Evolutionary conservation across 2,113 vertebrate genomes (phyloP).

Genomic region (Alligator sinensis): DNA sequence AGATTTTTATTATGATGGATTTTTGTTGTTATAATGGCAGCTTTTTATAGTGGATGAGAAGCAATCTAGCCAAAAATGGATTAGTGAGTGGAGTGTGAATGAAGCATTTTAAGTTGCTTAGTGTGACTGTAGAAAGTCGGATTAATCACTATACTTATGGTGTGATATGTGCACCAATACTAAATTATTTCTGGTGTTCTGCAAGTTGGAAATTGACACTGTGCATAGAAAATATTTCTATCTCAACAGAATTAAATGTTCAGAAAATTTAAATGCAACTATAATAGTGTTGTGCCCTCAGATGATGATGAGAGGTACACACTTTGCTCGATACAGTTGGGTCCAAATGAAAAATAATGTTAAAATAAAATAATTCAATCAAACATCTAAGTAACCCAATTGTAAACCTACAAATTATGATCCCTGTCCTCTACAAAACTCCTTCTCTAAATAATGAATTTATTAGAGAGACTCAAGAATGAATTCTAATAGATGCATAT

Average conservation of each 20-base stretch:
- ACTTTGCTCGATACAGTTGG: rapidly evolving
- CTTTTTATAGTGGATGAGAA: background rate
- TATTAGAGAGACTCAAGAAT: background rate
- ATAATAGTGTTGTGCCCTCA: background rate
- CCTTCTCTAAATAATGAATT: background rate
- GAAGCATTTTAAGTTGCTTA: background rate
- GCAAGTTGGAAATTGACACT: background rate
- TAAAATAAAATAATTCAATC: background rate
- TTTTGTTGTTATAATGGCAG: background rate
- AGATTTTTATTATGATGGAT: background rate
- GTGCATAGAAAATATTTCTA: background rate
- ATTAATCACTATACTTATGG: background rate
- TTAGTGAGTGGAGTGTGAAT: background rate
- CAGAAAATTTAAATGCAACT: background rate
- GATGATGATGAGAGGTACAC: no score
- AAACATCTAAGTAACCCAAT: background rate
- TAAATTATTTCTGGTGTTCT: background rate
- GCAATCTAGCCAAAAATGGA: background rate
- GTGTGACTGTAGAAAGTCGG: background rate
- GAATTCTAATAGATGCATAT: background rate
- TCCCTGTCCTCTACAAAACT: rapidly evolving
- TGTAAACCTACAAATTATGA: background rate
- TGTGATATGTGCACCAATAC: background rate
- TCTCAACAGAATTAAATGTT: background rate
- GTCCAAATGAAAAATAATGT: background rate